Conservation (phyloP, 2,797 vertebrate species). For the Hoplostethus mediterraneus region DNA sequence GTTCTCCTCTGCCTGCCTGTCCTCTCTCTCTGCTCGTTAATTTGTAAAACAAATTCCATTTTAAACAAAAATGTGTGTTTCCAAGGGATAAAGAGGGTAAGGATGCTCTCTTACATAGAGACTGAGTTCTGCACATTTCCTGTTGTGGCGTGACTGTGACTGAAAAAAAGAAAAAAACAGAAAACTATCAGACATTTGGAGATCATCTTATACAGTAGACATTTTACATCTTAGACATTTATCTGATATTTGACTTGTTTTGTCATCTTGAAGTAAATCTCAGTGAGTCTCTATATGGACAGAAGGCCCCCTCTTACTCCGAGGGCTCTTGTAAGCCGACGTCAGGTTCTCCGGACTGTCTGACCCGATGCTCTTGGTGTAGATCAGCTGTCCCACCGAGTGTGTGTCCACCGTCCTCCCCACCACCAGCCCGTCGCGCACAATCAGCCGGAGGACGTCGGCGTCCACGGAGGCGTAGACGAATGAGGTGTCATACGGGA, state of each 20-base stretch:
- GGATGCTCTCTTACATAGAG: neutral
- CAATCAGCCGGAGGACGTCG: slow-evolving; percentile 81
- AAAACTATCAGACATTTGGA: neutral
- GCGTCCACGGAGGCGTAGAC: slow-evolving; percentile 88
- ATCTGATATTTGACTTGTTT: no score
- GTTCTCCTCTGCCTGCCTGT: neutral
- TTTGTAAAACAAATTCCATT: neutral
- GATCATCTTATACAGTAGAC: neutral
- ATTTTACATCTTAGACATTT: neutral
- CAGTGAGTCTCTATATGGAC: neutral
- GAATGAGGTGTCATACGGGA: slow-evolving; percentile 82
- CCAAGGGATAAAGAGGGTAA: neutral
- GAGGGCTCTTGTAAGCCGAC: slow-evolving; percentile 82
- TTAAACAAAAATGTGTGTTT: neutral
- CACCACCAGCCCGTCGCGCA: slow-evolving; percentile 75
- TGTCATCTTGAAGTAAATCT: neutral
- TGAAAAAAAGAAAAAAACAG: neutral
- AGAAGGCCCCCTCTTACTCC: slow-evolving; percentile 71
- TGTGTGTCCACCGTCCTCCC: slow-evolving; percentile 75
- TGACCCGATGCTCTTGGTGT: slow-evolving; percentile 86
- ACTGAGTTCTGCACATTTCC: neutral
- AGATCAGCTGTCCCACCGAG: slow-evolving; percentile 85
- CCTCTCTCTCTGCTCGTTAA: neutral
- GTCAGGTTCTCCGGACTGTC: slow-evolving; percentile 85
- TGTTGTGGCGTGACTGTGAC: fast-evolving